Percentiles rank a stretch among this genome's conserved stretches.
Conservation (phyloP, 2,113 vertebrate species). For the Sylvia atricapilla region DNA sequence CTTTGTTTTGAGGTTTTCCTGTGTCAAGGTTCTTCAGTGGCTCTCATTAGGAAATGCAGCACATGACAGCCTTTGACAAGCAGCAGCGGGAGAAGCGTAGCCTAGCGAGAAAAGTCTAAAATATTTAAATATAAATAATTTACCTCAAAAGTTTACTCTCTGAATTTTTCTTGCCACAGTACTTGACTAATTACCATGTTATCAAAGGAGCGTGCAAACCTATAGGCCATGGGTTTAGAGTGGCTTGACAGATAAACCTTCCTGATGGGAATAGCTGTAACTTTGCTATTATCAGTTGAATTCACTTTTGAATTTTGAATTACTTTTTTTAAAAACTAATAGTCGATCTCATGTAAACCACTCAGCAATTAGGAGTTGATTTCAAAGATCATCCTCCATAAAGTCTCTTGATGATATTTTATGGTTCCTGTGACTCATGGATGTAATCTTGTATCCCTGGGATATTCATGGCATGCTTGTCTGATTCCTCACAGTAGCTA, state of each 20-base stretch:
- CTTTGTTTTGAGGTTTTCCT: slow-evolving; percentile 29
- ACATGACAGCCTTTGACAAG: neutral
- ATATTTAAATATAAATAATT: slow-evolving; percentile 13
- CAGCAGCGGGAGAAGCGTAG: neutral
- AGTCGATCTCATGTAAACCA: neutral
- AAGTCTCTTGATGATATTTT: slow-evolving; percentile 57
- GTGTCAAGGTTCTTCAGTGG: neutral
- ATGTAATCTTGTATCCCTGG: slow-evolving; percentile 43
- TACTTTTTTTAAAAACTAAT: neutral
- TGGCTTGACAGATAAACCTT: neutral
- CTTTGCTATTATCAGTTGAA: neutral
- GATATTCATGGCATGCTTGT: slow-evolving; percentile 23
- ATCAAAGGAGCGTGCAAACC: neutral
- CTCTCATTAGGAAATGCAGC: neutral
- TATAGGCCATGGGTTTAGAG: neutral
- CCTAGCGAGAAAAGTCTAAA: neutral
- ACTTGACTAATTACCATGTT: slow-evolving; percentile 11
- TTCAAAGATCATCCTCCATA: slow-evolving; percentile 52
- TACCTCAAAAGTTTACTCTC: neutral
- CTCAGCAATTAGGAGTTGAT: slow-evolving; percentile 44
- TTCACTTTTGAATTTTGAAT: neutral
- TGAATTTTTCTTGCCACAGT: neutral
- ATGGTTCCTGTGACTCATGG: neutral
- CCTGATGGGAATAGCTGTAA: neutral
- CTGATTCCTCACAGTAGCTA: neutral